phyloP scores from a whole-genome alignment of 2,797 vertebrate genomes.

The Miichthys miiuy region DNA sequence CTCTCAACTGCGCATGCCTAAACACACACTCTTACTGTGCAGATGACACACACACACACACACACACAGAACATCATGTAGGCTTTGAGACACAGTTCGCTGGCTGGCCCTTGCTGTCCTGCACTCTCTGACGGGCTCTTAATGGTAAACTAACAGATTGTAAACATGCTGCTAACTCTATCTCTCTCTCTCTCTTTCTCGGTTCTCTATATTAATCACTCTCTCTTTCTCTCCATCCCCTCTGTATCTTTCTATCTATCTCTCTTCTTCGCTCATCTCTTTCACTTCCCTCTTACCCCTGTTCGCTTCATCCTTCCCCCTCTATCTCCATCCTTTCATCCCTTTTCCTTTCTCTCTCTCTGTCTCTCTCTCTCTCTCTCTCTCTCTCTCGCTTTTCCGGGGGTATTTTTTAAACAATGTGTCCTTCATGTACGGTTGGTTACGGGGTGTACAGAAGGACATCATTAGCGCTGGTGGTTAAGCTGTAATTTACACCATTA shows the following conservation, averaged over 20 bases:
- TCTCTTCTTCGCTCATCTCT: conserved; percentile 30
- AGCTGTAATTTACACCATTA: conserved; percentile 99
- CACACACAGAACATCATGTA: conserved; percentile 51
- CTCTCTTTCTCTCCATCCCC: conserved; percentile 81
- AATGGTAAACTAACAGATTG: conserved; percentile 98
- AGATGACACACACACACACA: conserved; percentile 11
- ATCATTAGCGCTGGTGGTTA: conserved; percentile 99
- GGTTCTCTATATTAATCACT: conserved; percentile 58
- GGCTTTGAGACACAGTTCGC: conserved; percentile 70
- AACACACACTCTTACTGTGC: conserved; percentile 29
- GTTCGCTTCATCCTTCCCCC: conserved; percentile 88
- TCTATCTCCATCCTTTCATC: conserved; percentile 81
- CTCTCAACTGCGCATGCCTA: conserved; percentile 32
- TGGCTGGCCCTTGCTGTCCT: conserved; percentile 87
- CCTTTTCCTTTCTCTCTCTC: conserved; percentile 79
- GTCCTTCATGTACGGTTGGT: conserved; percentile 99
- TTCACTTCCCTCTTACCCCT: conserved; percentile 85
- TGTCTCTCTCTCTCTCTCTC: conserved; percentile 78
- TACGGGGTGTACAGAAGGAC: conserved; percentile 99
- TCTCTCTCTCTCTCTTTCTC: conserved; percentile 59
- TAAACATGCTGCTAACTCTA: conserved; percentile 90
- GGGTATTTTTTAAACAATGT: conserved; percentile 99
- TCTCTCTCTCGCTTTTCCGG: conserved; percentile 83
- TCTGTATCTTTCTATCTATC: conserved; percentile 11
- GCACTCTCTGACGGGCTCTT: conserved; percentile 93